phyloP scores from a whole-genome alignment of 2,797 vertebrate genomes.

The Phalloptychus januarius region DNA sequence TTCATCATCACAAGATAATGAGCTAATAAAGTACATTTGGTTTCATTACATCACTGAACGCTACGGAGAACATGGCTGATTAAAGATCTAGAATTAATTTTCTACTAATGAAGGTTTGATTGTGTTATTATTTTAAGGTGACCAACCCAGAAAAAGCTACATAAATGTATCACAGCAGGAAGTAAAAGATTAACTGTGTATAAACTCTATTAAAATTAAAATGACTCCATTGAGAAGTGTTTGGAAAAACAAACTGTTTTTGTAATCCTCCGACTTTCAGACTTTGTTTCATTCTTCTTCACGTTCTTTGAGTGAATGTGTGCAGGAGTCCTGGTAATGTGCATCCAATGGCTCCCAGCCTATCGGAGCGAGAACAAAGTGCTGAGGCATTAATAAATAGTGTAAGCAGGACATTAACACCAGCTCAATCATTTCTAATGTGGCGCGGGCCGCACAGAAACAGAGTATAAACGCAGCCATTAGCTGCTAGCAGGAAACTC shows the following conservation, averaged over 20 bases:
- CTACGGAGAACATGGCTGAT: background rate
- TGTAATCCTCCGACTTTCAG: background rate
- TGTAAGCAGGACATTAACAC: slow-evolving; percentile 33
- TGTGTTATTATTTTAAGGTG: background rate
- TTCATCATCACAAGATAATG: background rate
- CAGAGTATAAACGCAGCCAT: slow-evolving; percentile 48
- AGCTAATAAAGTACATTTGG: background rate
- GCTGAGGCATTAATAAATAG: slow-evolving; percentile 41
- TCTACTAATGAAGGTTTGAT: background rate
- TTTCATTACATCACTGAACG: background rate
- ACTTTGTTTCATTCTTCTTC: background rate
- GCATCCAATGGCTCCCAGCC: slow-evolving; percentile 32
- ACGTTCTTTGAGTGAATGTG: background rate
- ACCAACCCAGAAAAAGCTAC: background rate
- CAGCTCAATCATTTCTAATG: slow-evolving; percentile 61
- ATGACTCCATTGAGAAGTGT: background rate
- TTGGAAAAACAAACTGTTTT: background rate
- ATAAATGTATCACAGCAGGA: background rate
- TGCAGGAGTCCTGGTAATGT: background rate
- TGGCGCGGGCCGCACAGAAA: slow-evolving; percentile 38
- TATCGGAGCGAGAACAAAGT: slow-evolving; percentile 30
- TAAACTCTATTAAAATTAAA: background rate
- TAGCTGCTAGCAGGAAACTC: slow-evolving; percentile 37
- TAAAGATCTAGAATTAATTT: background rate
- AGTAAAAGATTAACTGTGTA: background rate